A percentile compares a stretch with the other conserved stretches of the same genome.
These are phyloP conservation scores for Athrips mouffetella DNA, from an alignment of 2,888 invertebrate species.

Conservation along the genomic window DNA sequence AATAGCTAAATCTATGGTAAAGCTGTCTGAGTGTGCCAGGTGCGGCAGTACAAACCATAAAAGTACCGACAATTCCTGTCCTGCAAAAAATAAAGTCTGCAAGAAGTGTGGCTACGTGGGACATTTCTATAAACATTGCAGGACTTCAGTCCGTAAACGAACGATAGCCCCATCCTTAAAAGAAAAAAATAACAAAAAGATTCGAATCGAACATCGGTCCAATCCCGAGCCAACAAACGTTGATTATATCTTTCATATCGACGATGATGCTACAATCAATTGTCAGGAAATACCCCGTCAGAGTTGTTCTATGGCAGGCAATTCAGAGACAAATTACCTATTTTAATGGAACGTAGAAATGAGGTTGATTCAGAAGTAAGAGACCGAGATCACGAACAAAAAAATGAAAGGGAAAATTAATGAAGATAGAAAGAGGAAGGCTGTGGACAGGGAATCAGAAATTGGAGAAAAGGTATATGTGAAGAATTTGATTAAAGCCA, in stretches of 20 bases:
- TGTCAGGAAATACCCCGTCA: constrained; percentile 13
- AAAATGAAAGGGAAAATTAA: constrained; percentile 18
- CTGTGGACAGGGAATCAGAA: constrained; percentile 8
- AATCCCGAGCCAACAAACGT: background rate
- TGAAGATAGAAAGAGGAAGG: constrained; percentile 17
- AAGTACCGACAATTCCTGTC: constrained; percentile 3
- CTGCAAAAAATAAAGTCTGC: constrained; percentile 12
- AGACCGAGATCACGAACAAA: constrained; percentile 16
- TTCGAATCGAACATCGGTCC: no score
- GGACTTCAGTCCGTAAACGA: constrained; percentile 16
- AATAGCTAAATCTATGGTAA: background rate
- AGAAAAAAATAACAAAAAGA: background rate
- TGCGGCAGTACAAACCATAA: constrained; percentile 4
- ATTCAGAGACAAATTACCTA: constrained; percentile 17
- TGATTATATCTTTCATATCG: constrained; percentile 24
- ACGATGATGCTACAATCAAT: constrained; percentile 19
- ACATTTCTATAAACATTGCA: constrained; percentile 20
- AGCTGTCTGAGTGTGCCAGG: background rate
- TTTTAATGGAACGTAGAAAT: background rate
- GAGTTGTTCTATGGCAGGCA: background rate
- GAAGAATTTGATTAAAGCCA: constrained; percentile 17
- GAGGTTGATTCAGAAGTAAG: constrained; percentile 7
- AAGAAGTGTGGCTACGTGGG: constrained; percentile 19
- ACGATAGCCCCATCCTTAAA: no score
- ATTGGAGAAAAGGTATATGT: constrained; percentile 21